phyloP scores from a whole-genome alignment of 2,888 invertebrate species.

The Acrobasis repandana region DNA sequence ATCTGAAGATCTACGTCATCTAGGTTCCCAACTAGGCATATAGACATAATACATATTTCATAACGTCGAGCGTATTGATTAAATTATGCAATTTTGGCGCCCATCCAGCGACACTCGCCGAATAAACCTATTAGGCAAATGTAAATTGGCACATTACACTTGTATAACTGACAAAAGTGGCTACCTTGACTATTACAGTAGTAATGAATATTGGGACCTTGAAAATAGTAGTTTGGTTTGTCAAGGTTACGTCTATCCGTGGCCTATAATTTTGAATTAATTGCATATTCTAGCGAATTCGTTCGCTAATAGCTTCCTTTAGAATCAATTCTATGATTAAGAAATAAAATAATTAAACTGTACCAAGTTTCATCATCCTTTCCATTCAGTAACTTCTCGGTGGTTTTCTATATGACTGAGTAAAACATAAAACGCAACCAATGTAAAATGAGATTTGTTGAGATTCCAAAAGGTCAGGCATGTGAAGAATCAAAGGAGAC shows the following conservation, averaged over 20 bases:
- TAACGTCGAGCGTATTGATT: slow-evolving; percentile 44
- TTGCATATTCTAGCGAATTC: not conserved
- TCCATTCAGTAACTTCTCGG: no score
- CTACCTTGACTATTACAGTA: slow-evolving; percentile 8
- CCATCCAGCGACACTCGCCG: slow-evolving; percentile 37
- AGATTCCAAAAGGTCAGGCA: no score
- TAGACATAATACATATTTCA: slow-evolving; percentile 32
- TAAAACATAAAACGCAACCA: no score
- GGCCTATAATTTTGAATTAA: not conserved
- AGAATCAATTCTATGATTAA: not conserved
- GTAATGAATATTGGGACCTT: slow-evolving; percentile 13
- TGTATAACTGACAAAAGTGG: slow-evolving; percentile 30
- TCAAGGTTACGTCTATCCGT: not conserved
- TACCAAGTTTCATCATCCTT: no score
- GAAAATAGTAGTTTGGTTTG: not conserved
- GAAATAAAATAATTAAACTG: no score
- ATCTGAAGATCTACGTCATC: not conserved
- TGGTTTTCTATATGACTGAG: no score
- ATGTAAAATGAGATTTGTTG: no score
- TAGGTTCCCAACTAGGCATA: slow-evolving; percentile 1
- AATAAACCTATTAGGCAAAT: slow-evolving; percentile 41
- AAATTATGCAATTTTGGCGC: slow-evolving; percentile 46
- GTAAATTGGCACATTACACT: slow-evolving; percentile 46
- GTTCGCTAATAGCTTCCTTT: not conserved
- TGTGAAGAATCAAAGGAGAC: no score